These are phyloP conservation scores for Nasua narica DNA, from an alignment of 2,797 vertebrate genomes.

Conservation along the genomic window DNA sequence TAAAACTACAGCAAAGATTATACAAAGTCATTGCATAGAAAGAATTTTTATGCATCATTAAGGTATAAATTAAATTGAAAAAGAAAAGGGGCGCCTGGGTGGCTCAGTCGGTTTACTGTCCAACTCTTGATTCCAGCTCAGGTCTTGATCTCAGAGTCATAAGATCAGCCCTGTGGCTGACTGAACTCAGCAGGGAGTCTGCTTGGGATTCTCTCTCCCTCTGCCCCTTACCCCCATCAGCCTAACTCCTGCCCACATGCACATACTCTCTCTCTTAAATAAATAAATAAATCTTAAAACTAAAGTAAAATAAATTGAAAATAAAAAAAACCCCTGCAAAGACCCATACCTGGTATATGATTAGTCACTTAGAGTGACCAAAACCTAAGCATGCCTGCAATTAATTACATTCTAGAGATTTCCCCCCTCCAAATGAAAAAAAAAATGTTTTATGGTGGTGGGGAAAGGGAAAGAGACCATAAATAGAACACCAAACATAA, in stretches of 20 bases:
- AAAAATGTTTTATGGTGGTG: not conserved
- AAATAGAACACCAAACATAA: not conserved
- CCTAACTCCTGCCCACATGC: not conserved
- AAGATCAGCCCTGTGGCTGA: not conserved
- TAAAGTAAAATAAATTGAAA: not conserved
- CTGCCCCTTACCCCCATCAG: too few relatives aligned
- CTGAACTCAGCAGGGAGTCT: not conserved
- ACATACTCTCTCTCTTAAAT: not conserved
- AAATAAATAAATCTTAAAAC: not conserved
- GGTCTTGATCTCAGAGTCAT: not conserved
- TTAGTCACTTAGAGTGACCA: not conserved
- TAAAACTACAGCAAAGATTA: not conserved
- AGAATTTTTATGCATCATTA: not conserved
- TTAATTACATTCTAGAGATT: not conserved
- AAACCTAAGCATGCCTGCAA: not conserved
- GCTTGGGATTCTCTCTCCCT: not conserved
- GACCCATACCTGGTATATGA: not conserved
- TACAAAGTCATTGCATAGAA: not conserved
- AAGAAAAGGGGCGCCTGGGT: not conserved
- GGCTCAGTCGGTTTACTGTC: not conserved
- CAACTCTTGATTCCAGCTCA: not conserved
- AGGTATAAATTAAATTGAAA: not conserved
- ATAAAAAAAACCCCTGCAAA: not conserved
- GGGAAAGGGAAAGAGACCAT: not conserved
- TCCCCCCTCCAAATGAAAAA: not conserved